These are phyloP conservation scores for Bombus picipes DNA, from an alignment of 1,140 invertebrate species.

Conservation along the genomic window DNA sequence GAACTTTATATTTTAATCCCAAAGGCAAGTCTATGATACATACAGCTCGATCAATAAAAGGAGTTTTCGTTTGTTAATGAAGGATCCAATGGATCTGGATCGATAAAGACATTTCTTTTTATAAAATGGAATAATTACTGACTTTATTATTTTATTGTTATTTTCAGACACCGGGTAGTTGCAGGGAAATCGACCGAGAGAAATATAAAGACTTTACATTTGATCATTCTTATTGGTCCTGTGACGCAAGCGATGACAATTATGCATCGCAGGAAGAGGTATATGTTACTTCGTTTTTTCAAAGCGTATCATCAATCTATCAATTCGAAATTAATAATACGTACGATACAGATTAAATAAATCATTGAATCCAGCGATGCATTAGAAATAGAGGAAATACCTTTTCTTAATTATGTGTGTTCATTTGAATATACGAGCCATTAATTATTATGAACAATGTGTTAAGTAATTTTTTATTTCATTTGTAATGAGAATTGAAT, in stretches of 20 bases:
- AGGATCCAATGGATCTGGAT: too few relatives aligned
- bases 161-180: constrained; percentile 79
- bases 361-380: too few relatives aligned
- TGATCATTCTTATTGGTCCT: constrained; percentile 97
- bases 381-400: background rate
- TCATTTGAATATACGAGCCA: too few relatives aligned
- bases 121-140: background rate
- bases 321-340: background rate
- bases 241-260: constrained; percentile 86
- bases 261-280: constrained; percentile 92
- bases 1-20: background rate
- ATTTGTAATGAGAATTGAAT: background rate
- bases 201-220: constrained; percentile 95
- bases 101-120: too few relatives aligned
- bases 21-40: background rate
- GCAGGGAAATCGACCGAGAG: constrained; percentile 84
- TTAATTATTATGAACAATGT: background rate
- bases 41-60: background rate
- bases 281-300: constrained; percentile 10
- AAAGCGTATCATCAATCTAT: background rate
- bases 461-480: background rate
- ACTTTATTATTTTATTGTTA: background rate
- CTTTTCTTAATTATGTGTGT: too few relatives aligned
- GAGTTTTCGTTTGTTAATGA: too few relatives aligned
- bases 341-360: background rate